Base-by-base conservation (phyloP, 1,140 invertebrate genomes). In the Batillaria attramentaria region DNA sequence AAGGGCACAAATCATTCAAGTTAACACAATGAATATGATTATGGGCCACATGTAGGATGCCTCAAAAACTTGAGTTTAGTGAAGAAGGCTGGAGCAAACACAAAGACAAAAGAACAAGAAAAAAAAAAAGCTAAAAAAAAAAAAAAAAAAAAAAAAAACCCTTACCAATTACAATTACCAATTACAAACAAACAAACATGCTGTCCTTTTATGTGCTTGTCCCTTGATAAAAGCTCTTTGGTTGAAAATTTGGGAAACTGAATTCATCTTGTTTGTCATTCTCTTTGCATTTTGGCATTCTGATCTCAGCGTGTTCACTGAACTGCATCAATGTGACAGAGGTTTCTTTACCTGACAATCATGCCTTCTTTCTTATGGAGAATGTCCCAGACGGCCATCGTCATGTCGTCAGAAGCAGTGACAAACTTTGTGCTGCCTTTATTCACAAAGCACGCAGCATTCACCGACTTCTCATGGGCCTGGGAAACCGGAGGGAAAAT, bases 381-480 rank as follows among this genome's bases (percentile, higher is more conserved):
- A 16, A 87, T 70, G 16, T 83, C 80, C 87, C 86, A 87, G 6
- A 77, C 31, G 0, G 24, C 43, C 18, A 87, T 70, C 2, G n/a
- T 65, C 20, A 70, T 68, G 72, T 86, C 85, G 80, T 86, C 79
- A 8, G 84, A 84, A 0, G 81, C 85, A 1, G 87, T 87, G n/a
- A 82, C 83, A 79, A 87, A 85, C 28, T 57, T 78, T 4, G 54
- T 50, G 10, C 62, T 39, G 8, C 76, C 39, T 60, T 78, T 39
- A 60, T 78, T 74, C 16, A 79, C 35, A 78, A 87, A 87, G 24
- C 70, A 69, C 3, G 83, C 82, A 77, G 78, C 82, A 35, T 80
- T 86, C 20, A 88, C 80, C 35, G 84, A 83, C 65, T 84, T 88
- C n/a, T 79, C 81, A 83, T 85, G 83, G 33, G 83, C 84, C 86